These are phyloP conservation scores for Asbolus verrucosus DNA, from an alignment of 1,140 invertebrate genomes.

Conservation along the genomic window DNA sequence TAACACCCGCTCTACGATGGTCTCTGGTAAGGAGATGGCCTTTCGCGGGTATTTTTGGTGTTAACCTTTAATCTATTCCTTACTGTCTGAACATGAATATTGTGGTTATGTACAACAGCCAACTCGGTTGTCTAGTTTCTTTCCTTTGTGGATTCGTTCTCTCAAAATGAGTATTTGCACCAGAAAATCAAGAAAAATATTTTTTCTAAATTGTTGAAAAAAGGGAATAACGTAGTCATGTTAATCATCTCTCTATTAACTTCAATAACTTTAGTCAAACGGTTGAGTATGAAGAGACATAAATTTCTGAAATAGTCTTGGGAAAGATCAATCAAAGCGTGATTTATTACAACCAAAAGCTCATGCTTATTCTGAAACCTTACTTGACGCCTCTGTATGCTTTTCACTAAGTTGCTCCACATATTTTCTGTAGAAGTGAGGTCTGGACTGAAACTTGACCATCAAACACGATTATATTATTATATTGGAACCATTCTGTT, in stretches of 20 bases:
- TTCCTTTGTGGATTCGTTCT: too few relatives aligned
- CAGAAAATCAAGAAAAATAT: too few relatives aligned
- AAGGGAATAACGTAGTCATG: too few relatives aligned
- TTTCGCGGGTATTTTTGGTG: too few relatives aligned
- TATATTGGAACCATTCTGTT: not conserved
- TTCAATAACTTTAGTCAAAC: not conserved
- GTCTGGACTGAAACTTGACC: conserved; percentile 2
- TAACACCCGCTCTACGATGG: too few relatives aligned
- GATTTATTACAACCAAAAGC: not conserved
- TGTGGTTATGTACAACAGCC: too few relatives aligned
- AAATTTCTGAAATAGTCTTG: not conserved
- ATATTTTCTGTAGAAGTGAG: conserved; percentile 4
- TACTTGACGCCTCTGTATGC: not conserved
- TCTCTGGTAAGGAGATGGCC: too few relatives aligned
- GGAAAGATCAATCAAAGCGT: not conserved
- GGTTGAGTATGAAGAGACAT: not conserved
- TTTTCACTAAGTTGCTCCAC: not conserved
- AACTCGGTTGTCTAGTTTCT: too few relatives aligned
- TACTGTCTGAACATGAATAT: too few relatives aligned
- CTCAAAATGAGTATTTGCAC: too few relatives aligned
- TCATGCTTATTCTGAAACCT: not conserved
- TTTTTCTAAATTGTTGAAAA: too few relatives aligned
- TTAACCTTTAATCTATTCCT: too few relatives aligned
- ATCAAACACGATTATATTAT: not conserved
- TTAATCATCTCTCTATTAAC: not conserved